A percentile compares a stretch with the other conserved stretches of the same genome.
Evolutionary conservation across 2,888 invertebrate species (phyloP).

Genomic region (Pristionchus japonicus): DNA sequence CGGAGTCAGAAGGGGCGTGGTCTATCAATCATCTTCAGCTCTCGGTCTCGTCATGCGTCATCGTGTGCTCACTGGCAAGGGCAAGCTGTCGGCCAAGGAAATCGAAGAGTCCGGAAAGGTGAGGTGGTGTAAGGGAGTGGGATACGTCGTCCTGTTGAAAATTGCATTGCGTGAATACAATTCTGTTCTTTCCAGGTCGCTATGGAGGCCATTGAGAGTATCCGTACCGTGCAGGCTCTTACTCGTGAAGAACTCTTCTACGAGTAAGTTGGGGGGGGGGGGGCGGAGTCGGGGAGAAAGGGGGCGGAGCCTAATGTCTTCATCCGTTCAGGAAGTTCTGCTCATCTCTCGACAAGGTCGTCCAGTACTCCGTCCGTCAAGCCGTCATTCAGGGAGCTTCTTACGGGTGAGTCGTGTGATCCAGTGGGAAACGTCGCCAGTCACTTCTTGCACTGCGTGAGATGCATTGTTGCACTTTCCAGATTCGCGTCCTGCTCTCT

Average conservation of each 20-base stretch:
- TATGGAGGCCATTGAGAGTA: constrained; percentile 77
- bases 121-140: constrained; percentile 32
- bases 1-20: constrained; percentile 5
- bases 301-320: background rate
- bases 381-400: constrained; percentile 63
- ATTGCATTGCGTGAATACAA: background rate
- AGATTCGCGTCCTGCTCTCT: constrained; percentile 72
- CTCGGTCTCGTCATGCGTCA: constrained; percentile 60
- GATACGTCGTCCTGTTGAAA: background rate
- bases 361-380: constrained; percentile 60
- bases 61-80: constrained; percentile 75
- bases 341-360: constrained; percentile 59
- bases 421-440: background rate
- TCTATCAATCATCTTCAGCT: background rate
- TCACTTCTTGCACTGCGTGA: background rate
- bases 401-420: constrained; percentile 54
- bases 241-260: constrained; percentile 76
- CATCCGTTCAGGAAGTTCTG: constrained; percentile 55
- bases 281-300: background rate
- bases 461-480: constrained; percentile 33
- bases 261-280: constrained; percentile 54
- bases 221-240: constrained; percentile 77
- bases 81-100: constrained; percentile 76
- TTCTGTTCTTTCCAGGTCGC: constrained; percentile 69
- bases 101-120: constrained; percentile 79